These are phyloP conservation scores for Idaea straminata DNA, from an alignment of 2,888 invertebrate species.

Conservation along the genomic window DNA sequence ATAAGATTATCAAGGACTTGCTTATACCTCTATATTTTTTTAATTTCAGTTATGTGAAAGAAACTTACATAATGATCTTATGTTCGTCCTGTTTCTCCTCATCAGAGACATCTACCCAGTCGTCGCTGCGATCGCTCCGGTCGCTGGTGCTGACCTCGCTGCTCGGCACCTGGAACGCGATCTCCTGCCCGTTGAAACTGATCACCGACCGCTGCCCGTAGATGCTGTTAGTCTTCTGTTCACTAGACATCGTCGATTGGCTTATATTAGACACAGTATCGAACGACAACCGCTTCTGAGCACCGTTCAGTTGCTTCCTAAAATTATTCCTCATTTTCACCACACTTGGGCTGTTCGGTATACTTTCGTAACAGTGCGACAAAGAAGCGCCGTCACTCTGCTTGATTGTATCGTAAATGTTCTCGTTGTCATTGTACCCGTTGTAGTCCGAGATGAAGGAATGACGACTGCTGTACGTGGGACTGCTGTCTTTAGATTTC, in stretches of 20 bases:
- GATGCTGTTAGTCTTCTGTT: constrained; percentile 82
- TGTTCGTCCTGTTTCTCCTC: constrained; percentile 74
- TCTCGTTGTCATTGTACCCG: constrained; percentile 75
- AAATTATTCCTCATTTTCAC: constrained; percentile 64
- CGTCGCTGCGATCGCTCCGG: constrained; percentile 82
- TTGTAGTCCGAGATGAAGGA: constrained; percentile 66
- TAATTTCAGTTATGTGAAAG: background rate
- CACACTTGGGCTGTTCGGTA: constrained; percentile 75
- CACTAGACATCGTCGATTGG: constrained; percentile 79
- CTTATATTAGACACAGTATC: constrained; percentile 74
- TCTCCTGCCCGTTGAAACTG: constrained; percentile 73
- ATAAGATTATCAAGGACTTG: too few species aligned
- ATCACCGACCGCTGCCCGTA: constrained; percentile 78
- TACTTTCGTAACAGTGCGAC: constrained; percentile 82
- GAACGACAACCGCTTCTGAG: constrained; percentile 68
- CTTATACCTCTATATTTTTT: background rate
- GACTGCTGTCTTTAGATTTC: constrained; percentile 64
- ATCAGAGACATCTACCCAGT: constrained; percentile 84
- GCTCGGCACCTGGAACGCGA: constrained; percentile 75
- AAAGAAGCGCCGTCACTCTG: constrained; percentile 71
- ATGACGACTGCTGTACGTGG: constrained; percentile 61
- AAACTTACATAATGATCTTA: constrained; percentile 81
- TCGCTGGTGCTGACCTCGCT: constrained; percentile 81
- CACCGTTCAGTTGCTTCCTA: constrained; percentile 58
- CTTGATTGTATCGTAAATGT: constrained; percentile 83